Evolutionary conservation across 2,888 invertebrate species (phyloP), one percentile per base, ranked within the genome.

Genomic region (Ichneumon xanthorius): DNA sequence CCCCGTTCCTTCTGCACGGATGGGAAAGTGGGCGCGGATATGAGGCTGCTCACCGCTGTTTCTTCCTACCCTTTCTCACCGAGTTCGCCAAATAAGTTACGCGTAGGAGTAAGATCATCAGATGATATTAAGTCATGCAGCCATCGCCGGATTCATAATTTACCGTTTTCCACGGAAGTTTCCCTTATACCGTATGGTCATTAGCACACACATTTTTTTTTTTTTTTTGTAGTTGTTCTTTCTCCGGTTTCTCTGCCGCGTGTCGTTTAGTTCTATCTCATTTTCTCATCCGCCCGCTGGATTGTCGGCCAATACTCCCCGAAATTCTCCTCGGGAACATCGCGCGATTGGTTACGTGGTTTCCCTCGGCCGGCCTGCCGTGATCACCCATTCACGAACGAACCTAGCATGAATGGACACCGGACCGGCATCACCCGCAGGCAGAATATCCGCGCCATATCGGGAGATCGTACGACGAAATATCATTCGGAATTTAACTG

Each of bases 261-360:
- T 77, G 70, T 70, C 79, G 70, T 37, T 58, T 50, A 33, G 70
- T 71, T 63, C 45, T 33, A 33, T 71, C 70, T 45, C 61, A 68
- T 58, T 48, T 45, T 71, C 45, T 58, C 58, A 30, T 58, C 58
- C 68, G 30, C 45, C 48, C 30, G 19, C 22, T 16, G 67, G 33
- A 37, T 45, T 11, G 4, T 55, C 55, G 67, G 65, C 33, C 67
- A 55, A 68, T 73, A 73, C 63, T 73, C 40, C 73, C 26, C 22
- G 58, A 55, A 61, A 26, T 61, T 58, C 61, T 61, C 45, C 61
- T 40, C 58, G 37, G 26, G 19, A 75, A 76, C 88, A 86, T 87
- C 88, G 81, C 85, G 70, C 86, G 90, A 89, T 88, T 88, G 87
- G 87, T 87, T 88, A 89, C 58, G 89, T 88, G 89, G 90, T 89